Percentiles rank a stretch among this genome's conserved stretches.
Evolutionary conservation across 1,140 invertebrate genomes (phyloP).

Genomic region (Drosophila triauraria): DNA sequence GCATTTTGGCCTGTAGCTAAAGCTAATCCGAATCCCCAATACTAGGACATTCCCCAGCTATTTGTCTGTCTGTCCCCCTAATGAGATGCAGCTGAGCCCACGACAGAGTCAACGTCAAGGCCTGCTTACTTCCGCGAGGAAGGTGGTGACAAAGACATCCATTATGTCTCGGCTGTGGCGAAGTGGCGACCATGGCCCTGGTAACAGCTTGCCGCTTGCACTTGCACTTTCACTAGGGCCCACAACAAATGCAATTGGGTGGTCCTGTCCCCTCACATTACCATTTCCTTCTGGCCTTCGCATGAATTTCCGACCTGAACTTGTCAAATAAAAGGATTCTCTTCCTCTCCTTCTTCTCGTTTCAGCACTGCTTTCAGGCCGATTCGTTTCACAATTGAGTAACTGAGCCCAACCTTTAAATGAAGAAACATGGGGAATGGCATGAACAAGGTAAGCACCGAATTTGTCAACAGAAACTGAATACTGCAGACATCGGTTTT

Average conservation of each 20-base stretch:
- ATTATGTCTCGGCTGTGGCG: constrained; percentile 55
- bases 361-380: constrained; percentile 61
- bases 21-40: constrained; percentile 37
- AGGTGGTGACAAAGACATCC: constrained; percentile 54
- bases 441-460: constrained; percentile 90
- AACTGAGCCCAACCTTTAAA: constrained; percentile 66
- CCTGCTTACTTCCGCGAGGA: constrained; percentile 76
- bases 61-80: constrained; percentile 41
- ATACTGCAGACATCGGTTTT: too few relatives aligned
- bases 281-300: constrained; percentile 49
- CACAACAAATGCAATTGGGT: constrained; percentile 38
- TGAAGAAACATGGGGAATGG: constrained; percentile 90
- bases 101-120: constrained; percentile 64
- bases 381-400: constrained; percentile 64
- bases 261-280: constrained; percentile 6
- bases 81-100: constrained; percentile 68
- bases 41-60: constrained; percentile 27
- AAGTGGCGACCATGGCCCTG: constrained; percentile 40
- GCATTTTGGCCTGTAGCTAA: constrained; percentile 43
- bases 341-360: constrained; percentile 34
- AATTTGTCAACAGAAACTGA: constrained; percentile 10
- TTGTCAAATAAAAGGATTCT: constrained; percentile 58
- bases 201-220: constrained; percentile 61
- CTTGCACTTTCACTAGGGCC: constrained; percentile 59
- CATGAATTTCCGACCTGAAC: constrained; percentile 54